Base-by-base conservation (phyloP, 1,140 invertebrate genomes). In the Anadara kagoshimensis region DNA sequence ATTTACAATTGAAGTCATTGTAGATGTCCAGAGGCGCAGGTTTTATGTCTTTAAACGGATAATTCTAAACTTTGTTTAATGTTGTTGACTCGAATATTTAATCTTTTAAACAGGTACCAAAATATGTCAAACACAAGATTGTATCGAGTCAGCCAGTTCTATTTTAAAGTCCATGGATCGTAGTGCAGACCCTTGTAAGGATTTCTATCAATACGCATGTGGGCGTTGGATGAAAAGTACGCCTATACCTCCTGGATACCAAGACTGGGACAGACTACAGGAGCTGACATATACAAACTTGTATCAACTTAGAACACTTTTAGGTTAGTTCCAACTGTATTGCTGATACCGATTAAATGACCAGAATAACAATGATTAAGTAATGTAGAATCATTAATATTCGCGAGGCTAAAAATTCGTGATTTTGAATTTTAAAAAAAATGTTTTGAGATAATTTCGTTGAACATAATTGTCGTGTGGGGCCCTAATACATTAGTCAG, bases 121-220 rank as follows among this genome's bases (percentile, higher is more conserved):
- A 41, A 11, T 64, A 36, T 88, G 86, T 69, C 75, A 81, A 57
- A 76, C 81, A 0, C 68, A 80, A n/a, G 83, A 78, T 16, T 88
- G 87, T 77, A 76, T 87, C 11, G 53, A 77, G 22, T 83, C 82
- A n/a, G 83, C 87, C 0, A 81, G 81, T 61, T 80, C 79, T 29
- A 62, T 92, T 24, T 73, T 92, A 16, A 81, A 86, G 7, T 85
- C 88, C 29, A 88, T 93, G 78, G 91, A 93, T 75, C 70, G 80
- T 11, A 86, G 78, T 2, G 85, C 88, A 2, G 82, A 90, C 56
- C 91, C 92, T 5, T 93, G 92, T 78, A 83, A 90, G 14, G 89
- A 93, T 79, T 92, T 93, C 76, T 92, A 91, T 85, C 83, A 90
- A 53, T 93, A 90, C 79, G 87, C 91, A 8, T 93, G 92, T 79